Conservation (phyloP, 2,113 vertebrate genomes). For the Silurus glanis region DNA sequence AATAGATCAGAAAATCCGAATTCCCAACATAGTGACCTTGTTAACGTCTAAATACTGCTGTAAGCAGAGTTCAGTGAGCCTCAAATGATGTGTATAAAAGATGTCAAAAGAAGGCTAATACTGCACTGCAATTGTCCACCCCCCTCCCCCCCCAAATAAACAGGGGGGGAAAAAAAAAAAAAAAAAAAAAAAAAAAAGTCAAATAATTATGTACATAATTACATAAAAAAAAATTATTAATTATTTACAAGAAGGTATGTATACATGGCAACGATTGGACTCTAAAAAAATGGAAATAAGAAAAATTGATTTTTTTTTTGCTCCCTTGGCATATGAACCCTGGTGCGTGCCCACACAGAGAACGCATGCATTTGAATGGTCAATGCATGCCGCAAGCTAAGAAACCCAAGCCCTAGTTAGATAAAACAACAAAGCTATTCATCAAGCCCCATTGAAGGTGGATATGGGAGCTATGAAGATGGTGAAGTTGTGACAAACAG, state of each 20-base stretch:
- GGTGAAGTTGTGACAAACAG: slow-evolving; percentile 1
- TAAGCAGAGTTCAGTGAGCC: slow-evolving; percentile 45
- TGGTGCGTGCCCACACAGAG: slow-evolving; percentile 37
- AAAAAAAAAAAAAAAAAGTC: slow-evolving; percentile 50
- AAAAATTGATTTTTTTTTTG: not conserved
- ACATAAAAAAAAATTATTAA: slow-evolving; percentile 46
- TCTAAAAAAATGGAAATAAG: slow-evolving; percentile 44
- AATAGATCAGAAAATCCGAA: slow-evolving; percentile 4
- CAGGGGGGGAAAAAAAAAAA: not conserved
- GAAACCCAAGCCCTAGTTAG: slow-evolving; percentile 58
- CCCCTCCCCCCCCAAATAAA: not conserved
- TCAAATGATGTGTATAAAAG: slow-evolving; percentile 45
- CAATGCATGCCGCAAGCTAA: slow-evolving; percentile 59
- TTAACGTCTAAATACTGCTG: slow-evolving; percentile 54
- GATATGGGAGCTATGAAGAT: not conserved
- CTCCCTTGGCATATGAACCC: slow-evolving; percentile 43
- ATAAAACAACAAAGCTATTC: not conserved
- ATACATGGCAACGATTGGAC: slow-evolving; percentile 56
- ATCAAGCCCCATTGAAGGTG: not conserved
- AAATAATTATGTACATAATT: slow-evolving; percentile 61
- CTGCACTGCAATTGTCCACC: slow-evolving; percentile 65
- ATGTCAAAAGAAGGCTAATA: slow-evolving; percentile 62
- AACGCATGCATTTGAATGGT: slow-evolving; percentile 36
- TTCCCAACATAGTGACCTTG: slow-evolving; percentile 39
- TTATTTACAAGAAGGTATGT: slow-evolving; percentile 61